Base-by-base conservation (phyloP, 2,797 vertebrate genomes). In the Steatocranus sp. region DNA sequence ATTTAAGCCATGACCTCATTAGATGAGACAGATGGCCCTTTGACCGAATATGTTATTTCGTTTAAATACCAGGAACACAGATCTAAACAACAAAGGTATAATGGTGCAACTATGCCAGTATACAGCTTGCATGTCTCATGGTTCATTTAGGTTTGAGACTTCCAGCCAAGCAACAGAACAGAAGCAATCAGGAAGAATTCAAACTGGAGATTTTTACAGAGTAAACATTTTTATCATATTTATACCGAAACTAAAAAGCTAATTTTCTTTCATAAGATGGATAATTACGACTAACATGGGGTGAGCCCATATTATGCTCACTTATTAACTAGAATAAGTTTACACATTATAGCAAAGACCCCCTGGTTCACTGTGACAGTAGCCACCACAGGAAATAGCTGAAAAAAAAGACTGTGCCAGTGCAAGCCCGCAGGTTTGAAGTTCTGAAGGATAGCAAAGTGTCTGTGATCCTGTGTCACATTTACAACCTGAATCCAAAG, bases 1-100 rank as follows among this genome's bases (percentile, higher is more conserved):
- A 56, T 87, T 88, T 74, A 41, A 75, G 50, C 34, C 50, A 38
- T 49, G 23, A 75, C 49, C 80, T 82, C 41, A 81, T 85, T 81
- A 81, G 18, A 34, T 75, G 9, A 30, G 34, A 56, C 70, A 10
- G 38, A 81, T 20, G 32, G 34, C 23, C 66, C 25, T 73, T 48
- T 73, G 41, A 48, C 66, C 30, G 41, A 73, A 30, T 46, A 11
- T 70, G 25, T 30, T 70, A 46, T 46, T 46, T 27, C 0, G 3
- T 70, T 70, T 70, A 70, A 70, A 70, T 70, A 70, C 15, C 23
- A 70, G 41, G 9, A 27, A 5, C 66, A 46, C 66, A 11, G 23
- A 27, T 73, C 41, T 73, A n/a, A 30, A 73, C 41, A 73, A 18
- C 41, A 73, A 73, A 48, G 15, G 66, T 70, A 46, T 46, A 27